Conservation (phyloP, 2,888 invertebrate species). For the Euplexia lucipara region DNA sequence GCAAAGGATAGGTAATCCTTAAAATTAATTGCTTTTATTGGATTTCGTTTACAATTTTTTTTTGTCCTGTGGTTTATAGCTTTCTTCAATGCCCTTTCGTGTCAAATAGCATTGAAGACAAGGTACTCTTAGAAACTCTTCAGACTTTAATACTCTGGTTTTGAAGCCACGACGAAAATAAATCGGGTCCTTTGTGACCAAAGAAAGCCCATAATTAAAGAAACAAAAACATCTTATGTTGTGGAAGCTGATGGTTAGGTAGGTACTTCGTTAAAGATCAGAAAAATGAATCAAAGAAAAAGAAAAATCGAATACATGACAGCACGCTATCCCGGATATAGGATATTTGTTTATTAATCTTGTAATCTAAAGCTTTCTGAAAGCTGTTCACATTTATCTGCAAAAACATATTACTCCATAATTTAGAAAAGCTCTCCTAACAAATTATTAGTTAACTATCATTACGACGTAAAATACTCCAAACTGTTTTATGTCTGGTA, state of each 20-base stretch:
- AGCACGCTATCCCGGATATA: background rate
- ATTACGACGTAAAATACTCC: slow-evolving; percentile 32
- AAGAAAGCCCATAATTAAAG: too few species aligned
- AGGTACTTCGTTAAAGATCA: background rate
- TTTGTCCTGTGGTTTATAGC: background rate
- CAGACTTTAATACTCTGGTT: too few species aligned
- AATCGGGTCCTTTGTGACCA: too few species aligned
- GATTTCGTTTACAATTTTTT: slow-evolving; percentile 1
- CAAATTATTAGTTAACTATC: slow-evolving; percentile 35
- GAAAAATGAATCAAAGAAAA: background rate
- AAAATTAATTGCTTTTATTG: slow-evolving; percentile 15
- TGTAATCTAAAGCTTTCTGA: slow-evolving; percentile 9
- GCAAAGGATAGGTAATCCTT: slow-evolving; percentile 28
- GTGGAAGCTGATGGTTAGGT: background rate
- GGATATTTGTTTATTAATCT: slow-evolving; percentile 9
- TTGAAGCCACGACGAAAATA: too few species aligned
- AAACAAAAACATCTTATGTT: background rate
- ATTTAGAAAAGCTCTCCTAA: slow-evolving; percentile 33
- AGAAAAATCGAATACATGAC: slow-evolving; percentile 1
- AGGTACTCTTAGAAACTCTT: too few species aligned
- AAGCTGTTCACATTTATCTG: background rate
- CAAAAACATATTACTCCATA: slow-evolving; percentile 4
- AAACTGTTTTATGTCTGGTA: slow-evolving; percentile 46
- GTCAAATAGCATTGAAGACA: too few species aligned
- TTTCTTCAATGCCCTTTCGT: background rate